A percentile compares a stretch with the other conserved stretches of the same genome.
phyloP scores from a whole-genome alignment of 2,113 vertebrate genomes.

The Sialia sialis region DNA sequence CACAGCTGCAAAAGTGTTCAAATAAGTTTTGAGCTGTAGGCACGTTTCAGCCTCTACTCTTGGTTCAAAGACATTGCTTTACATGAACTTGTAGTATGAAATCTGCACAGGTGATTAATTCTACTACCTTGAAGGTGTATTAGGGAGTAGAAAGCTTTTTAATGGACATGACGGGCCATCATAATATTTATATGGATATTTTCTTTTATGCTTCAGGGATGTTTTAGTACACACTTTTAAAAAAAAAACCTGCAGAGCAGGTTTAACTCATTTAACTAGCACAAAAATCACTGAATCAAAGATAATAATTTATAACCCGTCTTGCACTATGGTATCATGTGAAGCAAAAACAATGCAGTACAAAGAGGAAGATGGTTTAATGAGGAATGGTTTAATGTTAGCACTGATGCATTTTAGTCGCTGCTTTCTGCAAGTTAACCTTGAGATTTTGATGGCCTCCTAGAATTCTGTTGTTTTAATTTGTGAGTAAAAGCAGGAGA shows the following conservation, averaged over 20 bases:
- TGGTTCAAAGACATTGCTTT: not conserved
- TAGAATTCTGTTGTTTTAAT: not conserved
- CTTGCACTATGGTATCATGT: not conserved
- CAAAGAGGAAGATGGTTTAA: not conserved
- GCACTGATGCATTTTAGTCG: not conserved
- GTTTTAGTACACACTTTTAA: not conserved
- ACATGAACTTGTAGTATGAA: not conserved
- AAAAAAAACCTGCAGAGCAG: not conserved
- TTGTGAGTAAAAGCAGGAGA: not conserved
- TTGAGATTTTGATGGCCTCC: not conserved
- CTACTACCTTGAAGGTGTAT: not conserved
- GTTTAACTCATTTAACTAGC: not conserved
- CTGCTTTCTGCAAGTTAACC: not conserved
- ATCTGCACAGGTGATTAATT: not conserved
- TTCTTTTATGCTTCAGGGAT: not conserved
- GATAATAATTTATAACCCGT: not conserved
- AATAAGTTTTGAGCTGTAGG: not conserved
- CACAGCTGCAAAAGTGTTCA: not conserved
- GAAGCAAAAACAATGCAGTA: not conserved
- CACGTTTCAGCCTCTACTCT: not conserved
- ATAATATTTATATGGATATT: not conserved
- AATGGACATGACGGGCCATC: not conserved
- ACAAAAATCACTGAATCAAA: not conserved
- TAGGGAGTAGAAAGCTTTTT: not conserved
- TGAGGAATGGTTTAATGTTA: not conserved